Evolutionary conservation across 2,113 vertebrate species (phyloP), one percentile per base, ranked within the genome.

Genomic region (rat (Rattus norvegicus)): DNA sequence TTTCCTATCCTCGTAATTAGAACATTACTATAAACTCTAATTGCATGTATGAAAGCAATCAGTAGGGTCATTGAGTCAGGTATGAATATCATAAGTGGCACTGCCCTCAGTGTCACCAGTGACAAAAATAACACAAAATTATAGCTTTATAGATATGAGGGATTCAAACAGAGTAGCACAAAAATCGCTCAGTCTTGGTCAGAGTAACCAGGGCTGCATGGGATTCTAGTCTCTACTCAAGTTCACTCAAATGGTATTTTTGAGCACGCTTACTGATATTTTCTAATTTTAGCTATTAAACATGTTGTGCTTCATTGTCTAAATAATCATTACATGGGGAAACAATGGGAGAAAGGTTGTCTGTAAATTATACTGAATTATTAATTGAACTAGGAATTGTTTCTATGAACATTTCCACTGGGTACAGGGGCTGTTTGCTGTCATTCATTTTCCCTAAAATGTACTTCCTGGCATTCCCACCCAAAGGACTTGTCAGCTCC

Each of bases 21-120:
- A 67, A 39, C 54, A 96, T 95, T 97, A 97, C 67, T 56, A 85
- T 91, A 95, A 85, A 95, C 80, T 96, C 86, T 92, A 86, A 90
- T 93, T 95, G 80, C 52, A 67, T 88, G 61, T 93, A 52, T 90
- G 36, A n/a, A 91, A 92, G 93, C 77, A 92, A 5, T 95, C 88
- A 94, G 81, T 85, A 89, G 59, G 52, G 52, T 95, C 88, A 95
- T 39, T 90, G 88, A 92, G 47, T 93, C 92, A 94, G 70, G 88
- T 88, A 88, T 87, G 90, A 86, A 69, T 91, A 72, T 73, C 43
- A 5, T 72, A 90, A 88, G 26, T 72, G 22, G 75, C 84, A 85
- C 39, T 92, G 19, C 56, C 63, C 63, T 93, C 87, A 79, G 76
- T 94, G 69, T 89, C 54, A 75, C 13, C 43, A 92, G 49, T 93